Percentiles rank a stretch among this genome's conserved stretches.
Evolutionary conservation across 1,140 invertebrate species (phyloP).

Genomic region (Drosophila sechellia): DNA sequence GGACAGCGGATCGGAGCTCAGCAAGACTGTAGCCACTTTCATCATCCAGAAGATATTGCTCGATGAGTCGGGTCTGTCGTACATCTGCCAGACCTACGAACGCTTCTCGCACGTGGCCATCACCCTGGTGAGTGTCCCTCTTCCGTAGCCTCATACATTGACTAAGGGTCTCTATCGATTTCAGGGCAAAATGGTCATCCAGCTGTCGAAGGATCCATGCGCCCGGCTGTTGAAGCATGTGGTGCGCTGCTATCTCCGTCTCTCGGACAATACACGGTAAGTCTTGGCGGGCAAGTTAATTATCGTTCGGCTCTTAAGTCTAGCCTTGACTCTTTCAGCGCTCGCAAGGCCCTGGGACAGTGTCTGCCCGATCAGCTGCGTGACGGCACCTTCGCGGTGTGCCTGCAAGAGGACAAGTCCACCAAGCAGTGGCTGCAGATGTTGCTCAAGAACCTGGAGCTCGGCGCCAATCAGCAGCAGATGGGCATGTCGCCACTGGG

Average conservation of each 20-base stretch:
- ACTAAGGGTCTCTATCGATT: conserved; percentile 2
- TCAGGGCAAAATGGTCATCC: conserved; percentile 98
- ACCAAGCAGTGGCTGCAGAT: conserved; percentile 98
- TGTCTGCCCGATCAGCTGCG: conserved; percentile 98
- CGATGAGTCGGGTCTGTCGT: conserved; percentile 98
- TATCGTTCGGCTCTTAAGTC: background rate
- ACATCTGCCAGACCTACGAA: conserved; percentile 99
- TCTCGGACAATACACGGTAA: conserved; percentile 96
- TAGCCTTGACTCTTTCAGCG: conserved; percentile 85
- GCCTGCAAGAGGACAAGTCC: conserved; percentile 93
- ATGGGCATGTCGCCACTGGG: conserved; percentile 88
- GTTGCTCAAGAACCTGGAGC: conserved; percentile 96
- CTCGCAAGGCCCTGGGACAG: conserved; percentile 96
- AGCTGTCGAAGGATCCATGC: conserved; percentile 98
- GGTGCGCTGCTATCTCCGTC: conserved; percentile 97
- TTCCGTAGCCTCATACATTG: accelerated
- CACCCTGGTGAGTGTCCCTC: conserved; percentile 88
- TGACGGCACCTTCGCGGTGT: conserved; percentile 96
- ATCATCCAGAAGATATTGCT: conserved; percentile 99
- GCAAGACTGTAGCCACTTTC: conserved; percentile 99
- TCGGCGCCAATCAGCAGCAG: conserved; percentile 85
- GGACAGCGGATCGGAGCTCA: conserved; percentile 99
- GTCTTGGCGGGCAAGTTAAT: background rate
- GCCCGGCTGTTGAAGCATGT: conserved; percentile 98
- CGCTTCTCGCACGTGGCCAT: conserved; percentile 99